Base-by-base conservation (phyloP, 2,888 invertebrate species). In the Ectropis crepuscularia region DNA sequence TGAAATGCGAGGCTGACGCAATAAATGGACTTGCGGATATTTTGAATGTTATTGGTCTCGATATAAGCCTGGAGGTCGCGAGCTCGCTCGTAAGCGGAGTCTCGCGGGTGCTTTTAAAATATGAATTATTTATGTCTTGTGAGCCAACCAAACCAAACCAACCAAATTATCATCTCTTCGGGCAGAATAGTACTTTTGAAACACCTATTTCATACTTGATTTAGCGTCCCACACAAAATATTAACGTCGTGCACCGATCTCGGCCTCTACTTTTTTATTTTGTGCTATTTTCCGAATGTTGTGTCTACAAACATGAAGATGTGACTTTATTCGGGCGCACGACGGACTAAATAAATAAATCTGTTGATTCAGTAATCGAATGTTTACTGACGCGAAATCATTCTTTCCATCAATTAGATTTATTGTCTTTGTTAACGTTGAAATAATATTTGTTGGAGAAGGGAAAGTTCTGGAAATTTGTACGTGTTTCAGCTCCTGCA, bases 401-500 rank as follows among this genome's bases (percentile, higher is more conserved):
- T 53, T 42, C 11, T 53, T 16, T 53, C 57, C 11, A 16, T 39
- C n/a, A 43, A 69, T 64, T 68, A 68, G 51, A 60, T 60, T 66
- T 64, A 61, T 68, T 67, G 71, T 69, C 51, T 51, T 47, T 46
- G 63, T 28, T 48, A 63, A 62, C 53, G 28, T 45, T 58, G 28
- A 9, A 43, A 39, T 49, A 50, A 50, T 50, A 55, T 61, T 61
- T 61, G 48, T 12, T 6, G 9, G 12, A 41, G 41, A 53, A n/a
- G 39, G 49, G 38, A 53, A 6, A 6, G n/a, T 47, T 55, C 5
- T 39, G 5, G 16, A 47, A 47, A 43, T 51, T 61, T 55, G 11
- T 37, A 55, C 39, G 57, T 57, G 65, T 86, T 90, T 45, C 83
- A 98, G 97, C 97, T 37, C 95, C 95, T 60, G 95, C 97, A 2